Evolutionary conservation across 2,113 vertebrate species (phyloP).

Genomic region (Capra hircus): DNA sequence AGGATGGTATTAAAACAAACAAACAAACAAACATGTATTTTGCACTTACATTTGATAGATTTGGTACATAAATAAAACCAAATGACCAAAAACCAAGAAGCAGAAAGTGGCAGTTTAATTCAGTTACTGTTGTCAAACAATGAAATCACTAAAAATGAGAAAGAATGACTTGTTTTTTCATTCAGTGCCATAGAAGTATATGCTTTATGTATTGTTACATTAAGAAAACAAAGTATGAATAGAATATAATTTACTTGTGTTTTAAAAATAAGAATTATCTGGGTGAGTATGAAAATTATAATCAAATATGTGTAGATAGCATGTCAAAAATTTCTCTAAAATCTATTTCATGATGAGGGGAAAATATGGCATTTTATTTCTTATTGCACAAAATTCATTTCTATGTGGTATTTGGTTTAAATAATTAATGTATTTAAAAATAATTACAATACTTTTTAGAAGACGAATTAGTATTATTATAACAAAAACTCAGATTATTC

Average conservation of each 20-base stretch:
- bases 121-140: not conserved
- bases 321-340: not conserved
- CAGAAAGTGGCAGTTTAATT: not conserved
- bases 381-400: not conserved
- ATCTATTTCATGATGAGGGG: not conserved
- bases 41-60: not conserved
- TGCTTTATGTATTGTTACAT: not conserved
- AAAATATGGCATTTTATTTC: not conserved
- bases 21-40: not conserved
- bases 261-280: not conserved
- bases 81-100: not conserved
- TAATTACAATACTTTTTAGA: not conserved
- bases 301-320: not conserved
- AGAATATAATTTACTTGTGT: not conserved
- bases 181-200: not conserved
- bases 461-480: not conserved
- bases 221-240: not conserved
- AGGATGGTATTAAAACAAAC: not conserved
- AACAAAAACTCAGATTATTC: not conserved
- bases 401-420: not conserved
- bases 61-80: not conserved
- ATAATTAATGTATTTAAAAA: not conserved
- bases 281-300: not conserved
- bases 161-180: not conserved
- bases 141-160: not conserved